Conservation (phyloP, 1,140 invertebrate genomes). For the Aphelinus certus region DNA sequence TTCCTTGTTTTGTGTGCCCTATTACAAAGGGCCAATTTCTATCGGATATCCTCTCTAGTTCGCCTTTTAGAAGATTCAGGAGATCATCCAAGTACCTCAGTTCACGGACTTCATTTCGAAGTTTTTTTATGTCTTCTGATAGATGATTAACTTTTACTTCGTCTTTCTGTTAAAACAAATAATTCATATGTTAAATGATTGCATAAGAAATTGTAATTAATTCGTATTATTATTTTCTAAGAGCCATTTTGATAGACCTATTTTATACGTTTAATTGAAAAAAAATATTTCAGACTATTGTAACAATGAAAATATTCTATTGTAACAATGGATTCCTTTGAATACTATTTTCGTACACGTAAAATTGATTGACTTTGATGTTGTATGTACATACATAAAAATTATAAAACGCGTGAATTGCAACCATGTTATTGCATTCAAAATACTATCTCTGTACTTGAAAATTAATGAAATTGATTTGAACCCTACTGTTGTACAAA, state of each 20-base stretch:
- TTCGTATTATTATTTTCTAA: constrained; percentile 1
- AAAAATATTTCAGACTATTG: too few species aligned
- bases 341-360: too few species aligned
- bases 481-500: too few species aligned
- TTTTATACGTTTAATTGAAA: too few species aligned
- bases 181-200: constrained; percentile 15
- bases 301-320: too few species aligned
- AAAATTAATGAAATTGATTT: too few species aligned
- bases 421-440: too few species aligned
- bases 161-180: constrained; percentile 49
- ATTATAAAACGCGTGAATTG: not conserved
- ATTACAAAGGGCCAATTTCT: constrained; percentile 60
- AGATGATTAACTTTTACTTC: constrained; percentile 52
- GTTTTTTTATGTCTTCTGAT: constrained; percentile 46
- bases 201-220: not conserved
- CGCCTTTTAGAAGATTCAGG: constrained; percentile 57
- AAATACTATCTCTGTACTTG: too few species aligned
- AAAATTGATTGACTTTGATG: too few species aligned
- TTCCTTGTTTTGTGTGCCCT: constrained; percentile 46
- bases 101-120: constrained; percentile 56
- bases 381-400: not conserved
- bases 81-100: constrained; percentile 61
- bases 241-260: not conserved
- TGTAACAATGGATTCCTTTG: too few species aligned
- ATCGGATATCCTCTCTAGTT: constrained; percentile 56